Evolutionary conservation across 2,888 invertebrate species (phyloP).

Genomic region (Thera britannica): DNA sequence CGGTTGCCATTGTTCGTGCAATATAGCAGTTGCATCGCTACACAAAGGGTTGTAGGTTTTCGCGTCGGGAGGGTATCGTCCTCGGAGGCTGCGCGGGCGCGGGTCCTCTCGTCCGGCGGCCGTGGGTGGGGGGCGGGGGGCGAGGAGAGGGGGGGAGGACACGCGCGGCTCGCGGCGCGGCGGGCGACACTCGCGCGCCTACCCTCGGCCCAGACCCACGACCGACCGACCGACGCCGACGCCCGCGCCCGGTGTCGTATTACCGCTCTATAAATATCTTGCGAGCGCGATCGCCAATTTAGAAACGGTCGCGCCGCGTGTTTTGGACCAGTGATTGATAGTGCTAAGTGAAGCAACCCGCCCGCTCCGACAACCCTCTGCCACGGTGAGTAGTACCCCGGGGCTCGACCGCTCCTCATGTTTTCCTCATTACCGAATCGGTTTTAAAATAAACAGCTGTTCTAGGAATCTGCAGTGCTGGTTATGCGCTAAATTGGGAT

Average conservation of each 20-base stretch:
- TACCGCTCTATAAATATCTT: slow-evolving; percentile 82
- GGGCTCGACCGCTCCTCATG: slow-evolving; percentile 50
- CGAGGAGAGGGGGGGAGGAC: slow-evolving; percentile 33
- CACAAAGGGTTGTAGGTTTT: slow-evolving; percentile 57
- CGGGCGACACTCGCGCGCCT: slow-evolving; percentile 72
- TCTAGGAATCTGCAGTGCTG: slow-evolving; percentile 72
- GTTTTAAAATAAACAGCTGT: slow-evolving; percentile 82
- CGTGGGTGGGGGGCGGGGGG: slow-evolving; percentile 43
- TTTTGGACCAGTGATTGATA: slow-evolving; percentile 84
- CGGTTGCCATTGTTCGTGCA: slow-evolving; percentile 31
- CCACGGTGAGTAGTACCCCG: slow-evolving; percentile 66
- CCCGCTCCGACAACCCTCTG: slow-evolving; percentile 57
- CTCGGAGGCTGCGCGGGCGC: slow-evolving; percentile 62
- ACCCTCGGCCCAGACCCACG: slow-evolving; percentile 67
- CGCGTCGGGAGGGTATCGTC: slow-evolving; percentile 72
- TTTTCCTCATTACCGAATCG: slow-evolving; percentile 60
- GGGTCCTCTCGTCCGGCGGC: slow-evolving; percentile 23
- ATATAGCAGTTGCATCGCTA: slow-evolving; percentile 30
- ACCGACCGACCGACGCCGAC: slow-evolving; percentile 73
- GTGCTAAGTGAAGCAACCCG: slow-evolving; percentile 79
- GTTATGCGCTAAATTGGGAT: slow-evolving; percentile 77
- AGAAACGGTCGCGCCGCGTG: slow-evolving; percentile 80
- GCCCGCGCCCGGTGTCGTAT: slow-evolving; percentile 81
- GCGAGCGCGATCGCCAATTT: slow-evolving; percentile 83
- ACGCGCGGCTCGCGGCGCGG: slow-evolving; percentile 34